Evolutionary conservation across 2,888 invertebrate species (phyloP).

Genomic region (Rhimphoctona megacephalus): DNA sequence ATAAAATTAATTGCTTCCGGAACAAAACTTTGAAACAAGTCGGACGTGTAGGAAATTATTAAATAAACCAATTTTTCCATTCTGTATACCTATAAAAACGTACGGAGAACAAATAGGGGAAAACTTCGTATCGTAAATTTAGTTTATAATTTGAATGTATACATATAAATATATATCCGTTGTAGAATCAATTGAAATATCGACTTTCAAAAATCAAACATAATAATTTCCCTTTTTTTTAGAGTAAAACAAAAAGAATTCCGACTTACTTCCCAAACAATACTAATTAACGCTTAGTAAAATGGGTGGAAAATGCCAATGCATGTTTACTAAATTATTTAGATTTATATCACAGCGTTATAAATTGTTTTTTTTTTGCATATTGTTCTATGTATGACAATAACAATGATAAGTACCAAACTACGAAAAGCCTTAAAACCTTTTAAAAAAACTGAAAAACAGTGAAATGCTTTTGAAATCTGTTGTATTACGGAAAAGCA

Average conservation of each 20-base stretch:
- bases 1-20: slow-evolving; percentile 5
- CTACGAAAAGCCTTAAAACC: neutral
- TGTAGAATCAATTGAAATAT: neutral
- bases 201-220: neutral
- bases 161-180: neutral
- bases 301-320: no score
- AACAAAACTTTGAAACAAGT: slow-evolving; percentile 7
- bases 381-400: neutral
- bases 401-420: neutral
- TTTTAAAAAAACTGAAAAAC: slow-evolving; percentile 18
- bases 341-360: no score
- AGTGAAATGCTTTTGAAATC: slow-evolving; percentile 35
- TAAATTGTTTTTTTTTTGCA: no score
- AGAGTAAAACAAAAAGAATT: neutral
- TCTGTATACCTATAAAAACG: neutral
- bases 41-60: neutral
- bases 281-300: neutral
- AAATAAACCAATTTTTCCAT: neutral
- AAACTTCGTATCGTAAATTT: neutral
- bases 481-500: slow-evolving; percentile 27
- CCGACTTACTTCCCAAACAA: neutral
- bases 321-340: neutral
- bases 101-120: neutral
- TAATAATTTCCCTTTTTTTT: neutral
- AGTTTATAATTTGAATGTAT: neutral